A percentile compares a stretch with the other conserved stretches of the same genome.
Conservation (phyloP, 2,113 vertebrate genomes). For the Bos taurus region ARS-UCD2.0 NC_037347.1:43671501-43672000, state of each 20-base stretch:
- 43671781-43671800: background rate
- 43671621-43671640: background rate
- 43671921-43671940: background rate
- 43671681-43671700: background rate
- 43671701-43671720: background rate
- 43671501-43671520: background rate
- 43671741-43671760: background rate
- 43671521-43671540: background rate
- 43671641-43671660: background rate
- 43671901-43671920: background rate
- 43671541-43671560: accelerated
- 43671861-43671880: background rate
- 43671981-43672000: background rate
- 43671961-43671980: background rate
- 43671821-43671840: background rate
- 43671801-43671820: background rate
- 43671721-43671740: background rate
- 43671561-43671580: background rate
- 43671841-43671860: background rate
- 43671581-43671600: background rate
- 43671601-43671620: background rate
- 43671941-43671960: background rate
- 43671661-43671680: background rate
- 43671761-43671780: background rate
- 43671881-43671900: background rate